Conservation (phyloP, 2,797 vertebrate genomes). For the Arctocebus calabarensis region DNA sequence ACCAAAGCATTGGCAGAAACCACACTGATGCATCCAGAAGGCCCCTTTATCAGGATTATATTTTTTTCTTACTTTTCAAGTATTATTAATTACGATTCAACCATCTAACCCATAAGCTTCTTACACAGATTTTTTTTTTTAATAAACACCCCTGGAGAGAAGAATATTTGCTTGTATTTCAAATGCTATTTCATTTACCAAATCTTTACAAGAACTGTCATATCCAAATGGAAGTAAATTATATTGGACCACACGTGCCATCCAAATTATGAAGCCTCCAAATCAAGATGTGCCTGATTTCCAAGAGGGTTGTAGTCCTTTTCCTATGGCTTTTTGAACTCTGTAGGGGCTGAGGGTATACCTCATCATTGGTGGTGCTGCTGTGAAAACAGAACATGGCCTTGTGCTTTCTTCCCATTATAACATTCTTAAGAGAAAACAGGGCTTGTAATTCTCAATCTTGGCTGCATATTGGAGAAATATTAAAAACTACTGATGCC, state of each 20-base stretch:
- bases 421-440: background rate
- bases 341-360: background rate
- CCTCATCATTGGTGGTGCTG: background rate
- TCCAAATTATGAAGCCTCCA: background rate
- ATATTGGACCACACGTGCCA: background rate
- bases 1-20: background rate
- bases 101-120: background rate
- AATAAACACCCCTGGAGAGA: background rate
- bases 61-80: background rate
- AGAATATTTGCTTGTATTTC: background rate
- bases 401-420: background rate
- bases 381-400: background rate
- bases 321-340: background rate
- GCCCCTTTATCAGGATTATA: background rate
- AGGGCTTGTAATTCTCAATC: background rate
- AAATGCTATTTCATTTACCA: background rate
- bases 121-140: background rate
- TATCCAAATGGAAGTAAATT: background rate
- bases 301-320: background rate
- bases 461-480: background rate
- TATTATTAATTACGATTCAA: background rate
- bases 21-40: too few relatives aligned
- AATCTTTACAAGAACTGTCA: background rate
- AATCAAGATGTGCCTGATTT: background rate
- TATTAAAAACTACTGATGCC: background rate